Conservation (phyloP, 1,140 invertebrate species). For the Diploscapter pachys region DNA sequence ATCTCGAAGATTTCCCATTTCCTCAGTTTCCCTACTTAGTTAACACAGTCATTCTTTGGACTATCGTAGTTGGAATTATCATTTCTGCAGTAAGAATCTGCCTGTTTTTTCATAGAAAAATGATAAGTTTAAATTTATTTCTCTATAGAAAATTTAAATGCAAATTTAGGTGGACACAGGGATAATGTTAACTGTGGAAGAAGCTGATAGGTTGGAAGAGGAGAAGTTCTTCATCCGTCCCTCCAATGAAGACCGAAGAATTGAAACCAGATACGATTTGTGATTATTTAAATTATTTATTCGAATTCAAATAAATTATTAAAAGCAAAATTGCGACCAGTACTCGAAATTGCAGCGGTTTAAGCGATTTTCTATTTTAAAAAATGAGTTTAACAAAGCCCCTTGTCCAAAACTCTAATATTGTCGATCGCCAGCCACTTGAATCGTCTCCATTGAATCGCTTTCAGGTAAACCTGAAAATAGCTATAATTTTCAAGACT, state of each 20-base stretch:
- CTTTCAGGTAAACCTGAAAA: slow-evolving; percentile 25
- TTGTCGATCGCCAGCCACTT: slow-evolving; percentile 36
- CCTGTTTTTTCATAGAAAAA: too few relatives aligned
- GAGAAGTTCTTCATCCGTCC: neutral
- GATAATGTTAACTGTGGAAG: neutral
- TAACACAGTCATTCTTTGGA: too few relatives aligned
- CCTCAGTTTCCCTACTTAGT: too few relatives aligned
- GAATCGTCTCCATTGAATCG: slow-evolving; percentile 34
- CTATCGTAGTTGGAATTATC: too few relatives aligned
- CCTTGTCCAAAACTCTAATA: slow-evolving; percentile 5
- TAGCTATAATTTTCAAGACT: neutral
- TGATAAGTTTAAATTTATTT: too few relatives aligned
- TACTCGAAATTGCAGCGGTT: neutral
- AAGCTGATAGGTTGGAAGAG: neutral
- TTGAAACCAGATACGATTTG: neutral
- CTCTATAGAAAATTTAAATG: too few relatives aligned
- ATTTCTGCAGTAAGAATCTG: too few relatives aligned
- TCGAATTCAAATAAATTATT: neutral
- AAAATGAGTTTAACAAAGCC: neutral
- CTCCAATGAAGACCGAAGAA: neutral
- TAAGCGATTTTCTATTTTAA: neutral
- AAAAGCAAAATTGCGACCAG: neutral
- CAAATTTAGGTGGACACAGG: neutral
- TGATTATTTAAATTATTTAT: neutral
- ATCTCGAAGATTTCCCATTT: too few relatives aligned